Evolutionary conservation across 2,113 vertebrate genomes (phyloP).

Genomic region (Toxotes chatareus): DNA sequence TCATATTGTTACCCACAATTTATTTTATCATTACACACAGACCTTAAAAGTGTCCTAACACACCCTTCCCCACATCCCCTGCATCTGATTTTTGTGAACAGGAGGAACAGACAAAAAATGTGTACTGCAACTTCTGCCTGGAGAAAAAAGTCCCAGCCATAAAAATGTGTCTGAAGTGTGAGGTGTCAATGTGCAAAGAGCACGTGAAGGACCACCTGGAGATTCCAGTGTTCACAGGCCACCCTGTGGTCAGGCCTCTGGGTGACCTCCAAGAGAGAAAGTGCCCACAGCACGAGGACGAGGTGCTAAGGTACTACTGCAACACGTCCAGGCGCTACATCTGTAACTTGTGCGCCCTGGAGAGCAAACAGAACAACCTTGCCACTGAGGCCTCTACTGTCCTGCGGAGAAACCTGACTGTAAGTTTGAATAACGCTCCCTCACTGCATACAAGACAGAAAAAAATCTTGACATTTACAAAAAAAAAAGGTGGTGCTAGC

Average conservation of each 20-base stretch:
- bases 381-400: conserved; percentile 37
- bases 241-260: conserved; percentile 66
- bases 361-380: conserved; percentile 44
- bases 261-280: conserved; percentile 61
- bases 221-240: conserved; percentile 67
- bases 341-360: conserved; percentile 70
- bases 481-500: background rate
- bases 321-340: conserved; percentile 62
- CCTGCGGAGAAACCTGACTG: conserved; percentile 67
- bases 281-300: conserved; percentile 70
- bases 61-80: background rate
- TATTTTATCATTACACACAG: background rate
- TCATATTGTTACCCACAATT: background rate
- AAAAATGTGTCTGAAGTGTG: conserved; percentile 75
- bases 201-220: conserved; percentile 66
- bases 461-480: background rate
- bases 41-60: background rate
- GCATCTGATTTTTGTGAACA: conserved; percentile 25
- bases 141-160: conserved; percentile 35
- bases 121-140: conserved; percentile 69
- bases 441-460: background rate
- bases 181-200: conserved; percentile 72
- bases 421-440: conserved; percentile 45
- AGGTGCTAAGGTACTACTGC: conserved; percentile 74
- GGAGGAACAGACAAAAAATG: conserved; percentile 29